These are phyloP conservation scores for Girardinus metallicus DNA, from an alignment of 2,797 vertebrate species.

Conservation along the genomic window DNA sequence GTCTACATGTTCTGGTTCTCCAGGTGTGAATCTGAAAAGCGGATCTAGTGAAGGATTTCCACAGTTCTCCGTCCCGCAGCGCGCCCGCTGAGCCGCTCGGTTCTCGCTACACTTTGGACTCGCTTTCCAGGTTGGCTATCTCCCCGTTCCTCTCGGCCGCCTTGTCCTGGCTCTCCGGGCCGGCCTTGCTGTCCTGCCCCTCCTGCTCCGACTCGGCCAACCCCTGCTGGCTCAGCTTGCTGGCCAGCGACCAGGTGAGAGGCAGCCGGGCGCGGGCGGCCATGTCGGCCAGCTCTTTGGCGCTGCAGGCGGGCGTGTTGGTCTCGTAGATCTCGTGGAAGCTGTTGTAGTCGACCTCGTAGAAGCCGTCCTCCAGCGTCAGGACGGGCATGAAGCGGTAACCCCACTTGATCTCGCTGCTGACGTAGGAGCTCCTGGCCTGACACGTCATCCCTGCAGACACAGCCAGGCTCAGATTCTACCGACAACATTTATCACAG, in stretches of 20 bases:
- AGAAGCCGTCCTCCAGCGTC: conserved; percentile 97
- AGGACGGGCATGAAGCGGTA: conserved; percentile 97
- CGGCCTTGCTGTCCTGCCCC: conserved; percentile 76
- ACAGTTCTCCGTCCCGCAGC: conserved; percentile 44
- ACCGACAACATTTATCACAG: too few relatives aligned
- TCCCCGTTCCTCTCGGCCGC: conserved; percentile 92
- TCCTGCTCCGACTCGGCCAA: conserved; percentile 84
- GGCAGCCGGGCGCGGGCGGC: conserved; percentile 86
- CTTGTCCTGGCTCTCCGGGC: conserved; percentile 78
- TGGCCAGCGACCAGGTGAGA: conserved; percentile 94
- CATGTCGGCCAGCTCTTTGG: conserved; percentile 91
- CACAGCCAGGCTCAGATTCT: background rate
- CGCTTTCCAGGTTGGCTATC: conserved; percentile 91
- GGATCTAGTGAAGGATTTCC: conserved; percentile 60
- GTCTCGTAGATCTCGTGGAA: conserved; percentile 98
- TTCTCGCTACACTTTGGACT: conserved; percentile 91
- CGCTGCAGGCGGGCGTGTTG: conserved; percentile 93
- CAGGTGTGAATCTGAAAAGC: conserved; percentile 52
- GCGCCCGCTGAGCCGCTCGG: background rate
- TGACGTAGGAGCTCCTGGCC: conserved; percentile 94
- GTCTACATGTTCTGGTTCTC: conserved; percentile 42
- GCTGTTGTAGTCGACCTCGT: conserved; percentile 99
- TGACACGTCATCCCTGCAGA: conserved; percentile 96
- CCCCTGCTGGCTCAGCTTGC: conserved; percentile 93
- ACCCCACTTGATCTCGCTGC: conserved; percentile 97